Evolutionary conservation across 2,888 invertebrate genomes (phyloP).

Genomic region (Scotopteryx bipunctaria): DNA sequence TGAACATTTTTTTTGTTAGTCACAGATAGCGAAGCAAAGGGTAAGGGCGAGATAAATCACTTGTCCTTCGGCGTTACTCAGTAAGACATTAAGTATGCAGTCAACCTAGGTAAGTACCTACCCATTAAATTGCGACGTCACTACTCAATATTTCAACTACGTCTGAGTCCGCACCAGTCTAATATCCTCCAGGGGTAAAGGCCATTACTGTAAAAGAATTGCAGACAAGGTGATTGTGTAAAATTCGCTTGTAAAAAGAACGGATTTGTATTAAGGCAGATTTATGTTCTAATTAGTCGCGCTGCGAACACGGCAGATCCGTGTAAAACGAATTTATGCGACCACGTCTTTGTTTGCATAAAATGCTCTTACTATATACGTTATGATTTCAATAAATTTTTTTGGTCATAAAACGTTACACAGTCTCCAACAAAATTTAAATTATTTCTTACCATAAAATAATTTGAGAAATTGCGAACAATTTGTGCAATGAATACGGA

Average conservation of each 20-base stretch:
- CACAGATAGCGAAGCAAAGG: too few relatives aligned
- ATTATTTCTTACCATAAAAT: too few relatives aligned
- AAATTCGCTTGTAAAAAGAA: slow-evolving; percentile 62
- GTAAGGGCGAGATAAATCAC: too few relatives aligned
- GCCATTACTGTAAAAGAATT: slow-evolving; percentile 25
- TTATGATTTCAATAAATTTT: neutral
- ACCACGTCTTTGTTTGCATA: slow-evolving; percentile 65
- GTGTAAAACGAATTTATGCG: slow-evolving; percentile 70
- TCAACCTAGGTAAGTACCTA: neutral
- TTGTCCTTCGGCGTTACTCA: neutral
- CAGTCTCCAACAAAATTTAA: too few relatives aligned
- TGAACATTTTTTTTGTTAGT: too few relatives aligned
- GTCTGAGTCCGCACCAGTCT: slow-evolving; percentile 3
- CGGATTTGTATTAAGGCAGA: slow-evolving; percentile 70
- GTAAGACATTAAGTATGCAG: neutral
- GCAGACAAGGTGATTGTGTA: slow-evolving; percentile 31
- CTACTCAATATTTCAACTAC: slow-evolving; percentile 3
- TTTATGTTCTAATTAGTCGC: slow-evolving; percentile 77
- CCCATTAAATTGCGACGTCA: neutral
- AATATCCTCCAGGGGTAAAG: slow-evolving; percentile 20
- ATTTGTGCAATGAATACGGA: too few relatives aligned
- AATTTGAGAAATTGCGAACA: too few relatives aligned
- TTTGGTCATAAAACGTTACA: too few relatives aligned
- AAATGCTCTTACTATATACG: slow-evolving; percentile 52
- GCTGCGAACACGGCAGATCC: slow-evolving; percentile 58